phyloP scores from a whole-genome alignment of 2,797 vertebrate genomes.

The Lerista edwardsae region DNA sequence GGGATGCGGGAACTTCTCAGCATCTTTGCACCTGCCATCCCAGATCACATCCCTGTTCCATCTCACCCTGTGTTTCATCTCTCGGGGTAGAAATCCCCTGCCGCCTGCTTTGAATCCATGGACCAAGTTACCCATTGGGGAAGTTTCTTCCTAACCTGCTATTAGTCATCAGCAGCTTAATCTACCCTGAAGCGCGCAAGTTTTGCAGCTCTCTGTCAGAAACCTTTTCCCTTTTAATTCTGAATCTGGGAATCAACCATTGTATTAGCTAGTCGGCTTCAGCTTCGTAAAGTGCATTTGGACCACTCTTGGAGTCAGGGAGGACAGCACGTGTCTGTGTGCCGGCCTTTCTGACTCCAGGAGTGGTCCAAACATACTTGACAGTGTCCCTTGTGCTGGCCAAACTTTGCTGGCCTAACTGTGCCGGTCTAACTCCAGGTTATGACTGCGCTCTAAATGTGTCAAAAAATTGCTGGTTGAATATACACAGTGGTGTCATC shows the following conservation, averaged over 20 bases:
- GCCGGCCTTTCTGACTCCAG: too few relatives aligned
- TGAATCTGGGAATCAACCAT: background rate
- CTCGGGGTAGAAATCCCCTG: background rate
- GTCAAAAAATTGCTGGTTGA: too few relatives aligned
- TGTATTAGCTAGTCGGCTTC: background rate
- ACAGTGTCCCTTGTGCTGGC: too few relatives aligned
- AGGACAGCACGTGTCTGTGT: too few relatives aligned
- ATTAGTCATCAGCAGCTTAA: background rate
- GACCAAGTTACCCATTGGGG: background rate
- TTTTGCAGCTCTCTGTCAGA: background rate
- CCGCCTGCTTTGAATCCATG: background rate
- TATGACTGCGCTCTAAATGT: too few relatives aligned
- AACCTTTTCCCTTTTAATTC: background rate
- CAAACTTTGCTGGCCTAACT: too few relatives aligned
- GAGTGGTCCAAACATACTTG: too few relatives aligned
- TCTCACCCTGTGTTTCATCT: background rate
- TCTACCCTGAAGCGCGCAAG: background rate
- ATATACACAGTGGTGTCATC: too few relatives aligned
- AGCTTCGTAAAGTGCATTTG: too few relatives aligned
- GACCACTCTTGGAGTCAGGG: too few relatives aligned
- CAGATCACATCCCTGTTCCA: background rate
- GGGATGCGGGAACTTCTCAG: background rate
- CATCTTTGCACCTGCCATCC: background rate
- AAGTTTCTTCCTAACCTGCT: background rate
- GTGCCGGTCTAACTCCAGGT: too few relatives aligned